Conservation (phyloP, 2,888 invertebrate species). For the Lomographa bimaculata region DNA sequence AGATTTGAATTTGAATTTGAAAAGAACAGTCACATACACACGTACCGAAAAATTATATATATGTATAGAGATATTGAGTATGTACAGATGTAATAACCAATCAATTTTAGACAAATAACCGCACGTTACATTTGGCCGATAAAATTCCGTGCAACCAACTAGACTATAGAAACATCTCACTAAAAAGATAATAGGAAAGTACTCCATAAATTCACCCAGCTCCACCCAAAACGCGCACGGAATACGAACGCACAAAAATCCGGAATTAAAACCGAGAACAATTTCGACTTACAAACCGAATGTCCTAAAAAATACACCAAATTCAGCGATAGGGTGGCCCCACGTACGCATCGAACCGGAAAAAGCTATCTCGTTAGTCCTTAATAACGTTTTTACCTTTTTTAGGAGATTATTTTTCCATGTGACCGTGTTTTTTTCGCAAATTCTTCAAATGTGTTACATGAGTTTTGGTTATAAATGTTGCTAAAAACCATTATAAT, state of each 20-base stretch:
- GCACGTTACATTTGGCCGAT: too few relatives aligned
- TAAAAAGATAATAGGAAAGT: not conserved
- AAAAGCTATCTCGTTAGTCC: slow-evolving; percentile 44
- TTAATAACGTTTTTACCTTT: slow-evolving; percentile 42
- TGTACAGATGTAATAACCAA: too few relatives aligned
- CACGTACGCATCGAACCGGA: slow-evolving; percentile 38
- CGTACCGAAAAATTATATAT: too few relatives aligned
- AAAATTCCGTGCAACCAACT: too few relatives aligned
- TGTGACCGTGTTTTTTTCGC: slow-evolving; percentile 28
- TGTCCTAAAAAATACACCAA: slow-evolving; percentile 17
- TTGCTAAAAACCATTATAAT: too few relatives aligned
- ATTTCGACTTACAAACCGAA: slow-evolving; percentile 10
- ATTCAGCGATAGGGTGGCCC: slow-evolving; percentile 30
- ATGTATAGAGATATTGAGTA: too few relatives aligned
- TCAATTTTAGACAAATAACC: too few relatives aligned
- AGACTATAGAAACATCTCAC: not conserved
- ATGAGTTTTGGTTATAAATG: too few relatives aligned
- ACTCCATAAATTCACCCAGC: slow-evolving; percentile 6
- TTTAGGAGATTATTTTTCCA: slow-evolving; percentile 34
- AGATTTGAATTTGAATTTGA: too few relatives aligned
- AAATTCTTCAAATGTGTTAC: slow-evolving; percentile 7
- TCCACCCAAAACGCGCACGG: slow-evolving; percentile 4
- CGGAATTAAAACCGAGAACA: slow-evolving; percentile 14
- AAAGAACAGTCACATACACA: too few relatives aligned
- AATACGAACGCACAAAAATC: slow-evolving; percentile 7